A percentile compares a stretch with the other conserved stretches of the same genome.
These are phyloP conservation scores for Premnoplex brunnescens DNA, from an alignment of 2,797 vertebrate genomes.

Conservation along the genomic window DNA sequence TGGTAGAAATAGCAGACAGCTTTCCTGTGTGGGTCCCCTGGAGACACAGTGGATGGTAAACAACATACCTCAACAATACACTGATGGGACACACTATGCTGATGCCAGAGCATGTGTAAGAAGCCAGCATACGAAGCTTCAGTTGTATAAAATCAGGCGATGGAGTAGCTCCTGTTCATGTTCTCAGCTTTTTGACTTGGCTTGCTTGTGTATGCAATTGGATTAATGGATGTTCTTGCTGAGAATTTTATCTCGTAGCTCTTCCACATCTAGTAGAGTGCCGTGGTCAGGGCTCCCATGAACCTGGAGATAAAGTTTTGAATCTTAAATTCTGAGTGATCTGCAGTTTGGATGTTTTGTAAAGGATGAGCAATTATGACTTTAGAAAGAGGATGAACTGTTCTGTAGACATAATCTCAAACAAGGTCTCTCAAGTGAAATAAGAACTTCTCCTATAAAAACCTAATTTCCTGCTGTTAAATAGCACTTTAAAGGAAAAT, in stretches of 20 bases:
- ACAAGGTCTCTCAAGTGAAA: background rate
- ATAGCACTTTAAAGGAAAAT: background rate
- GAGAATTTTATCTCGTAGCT: background rate
- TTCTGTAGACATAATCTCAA: background rate
- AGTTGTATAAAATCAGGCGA: background rate
- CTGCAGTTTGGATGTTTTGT: background rate
- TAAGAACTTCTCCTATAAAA: background rate
- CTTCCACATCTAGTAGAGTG: background rate
- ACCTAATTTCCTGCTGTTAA: background rate
- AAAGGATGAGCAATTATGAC: background rate
- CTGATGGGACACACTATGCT: background rate
- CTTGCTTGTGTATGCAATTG: background rate
- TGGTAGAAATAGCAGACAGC: background rate
- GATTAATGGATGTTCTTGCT: background rate
- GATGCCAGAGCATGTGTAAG: background rate
- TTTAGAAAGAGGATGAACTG: background rate
- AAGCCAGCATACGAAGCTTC: background rate
- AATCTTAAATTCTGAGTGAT: background rate
- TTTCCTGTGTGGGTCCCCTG: background rate
- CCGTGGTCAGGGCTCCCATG: background rate
- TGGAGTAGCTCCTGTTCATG: background rate
- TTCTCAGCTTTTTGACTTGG: background rate
- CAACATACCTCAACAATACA: background rate
- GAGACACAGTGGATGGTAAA: background rate
- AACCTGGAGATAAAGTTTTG: accelerated